Evolutionary conservation across 2,888 invertebrate genomes (phyloP), one percentile per base, ranked within the genome.

Genomic region (Trimorus sp.): DNA sequence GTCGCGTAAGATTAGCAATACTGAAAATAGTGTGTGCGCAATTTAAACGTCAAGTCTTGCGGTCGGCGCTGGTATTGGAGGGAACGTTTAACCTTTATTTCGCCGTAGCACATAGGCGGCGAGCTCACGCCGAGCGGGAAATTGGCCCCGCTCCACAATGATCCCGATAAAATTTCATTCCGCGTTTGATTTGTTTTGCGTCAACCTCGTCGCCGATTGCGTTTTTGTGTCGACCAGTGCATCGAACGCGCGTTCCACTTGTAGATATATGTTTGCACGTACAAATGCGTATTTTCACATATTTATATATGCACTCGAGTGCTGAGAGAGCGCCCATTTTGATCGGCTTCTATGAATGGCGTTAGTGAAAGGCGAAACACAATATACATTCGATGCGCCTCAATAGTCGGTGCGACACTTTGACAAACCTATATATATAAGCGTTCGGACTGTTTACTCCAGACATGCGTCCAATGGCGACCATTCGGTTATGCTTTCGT

Each of bases 61-160:
- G 76, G 75, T 76, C 66, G 80, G 54, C 14, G 42, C 7, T 60
- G 68, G 66, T 71, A 76, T 76, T 71, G 71, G 69, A 75, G 75
- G 80, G 80, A 80, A 75, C 80, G 66, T 63, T 80, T 80, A 76
- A 76, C 75, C 80, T 80, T 80, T 80, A 71, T 76, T 80, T 76
- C 75, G 58, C n/a, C 75, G 75, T 80, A 75, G 70, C 79, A 70
- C 70, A 54, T 66, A 66, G 71, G 60, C 74, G n/a, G 58, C 26
- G 58, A 51, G 16, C 63, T 79, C 60, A 78, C 48, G 68, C 60
- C 65, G 75, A 45, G 74, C 63, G 62, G 40, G 37, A 80, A 80
- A 71, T 76, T 71, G 70, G 58, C 75, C 80, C 48, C 79, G 37
- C 63, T 70, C 11, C 48, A 65, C 75, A 74, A 63, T 69, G 58